Evolutionary conservation across 2,797 vertebrate species (phyloP), one percentile per base, ranked within the genome.

Genomic region (Macroramphosus scolopax): DNA sequence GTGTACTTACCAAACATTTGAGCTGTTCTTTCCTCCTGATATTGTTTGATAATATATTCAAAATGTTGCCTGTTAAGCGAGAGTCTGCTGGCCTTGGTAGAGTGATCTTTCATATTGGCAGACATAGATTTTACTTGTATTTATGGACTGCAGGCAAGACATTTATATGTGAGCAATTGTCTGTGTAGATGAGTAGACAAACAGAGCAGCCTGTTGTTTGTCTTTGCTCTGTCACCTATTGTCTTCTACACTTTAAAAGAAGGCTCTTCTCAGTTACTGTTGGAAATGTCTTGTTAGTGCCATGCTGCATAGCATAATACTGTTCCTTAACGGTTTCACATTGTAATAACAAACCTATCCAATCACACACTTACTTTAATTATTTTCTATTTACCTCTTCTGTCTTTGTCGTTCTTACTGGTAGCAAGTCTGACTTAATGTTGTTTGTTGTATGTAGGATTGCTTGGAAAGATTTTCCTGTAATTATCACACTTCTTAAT

Each of bases 171-270:
- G 5, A 15, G 18, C 28, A 12, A 13, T 5, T 41, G 28, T n/a
- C 2, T 24, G 3, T 60, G 33, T 52, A 52, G 24, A 52, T 37
- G 58, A 45, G 44, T 44, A 49, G 35, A 55, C 16, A 41, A 45
- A 63, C 45, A 68, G 18, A 68, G 46, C 54, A 64, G 68, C 63
- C 39, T 60, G 43, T 42, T 51, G 33, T 69, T 76, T 42, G 63
- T 84, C 63, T 72, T 34, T 61, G 47, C 49, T 66, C 57, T 68
- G 64, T 72, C 72, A 63, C 59, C 67, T 72, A 58, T 80, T 48
- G 63, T 84, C 76, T 44, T 60, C 69, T 63, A 41, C 39, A 70
- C 60, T 77, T 72, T 45, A 71, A 73, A 63, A 33, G 59, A 68
- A 69, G 63, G 53, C 37, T 44, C 61, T 45, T 71, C 36, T 78